A percentile compares a stretch with the other conserved stretches of the same genome.
phyloP scores from a whole-genome alignment of 2,888 invertebrate species.

The Choreutis nemorana region DNA sequence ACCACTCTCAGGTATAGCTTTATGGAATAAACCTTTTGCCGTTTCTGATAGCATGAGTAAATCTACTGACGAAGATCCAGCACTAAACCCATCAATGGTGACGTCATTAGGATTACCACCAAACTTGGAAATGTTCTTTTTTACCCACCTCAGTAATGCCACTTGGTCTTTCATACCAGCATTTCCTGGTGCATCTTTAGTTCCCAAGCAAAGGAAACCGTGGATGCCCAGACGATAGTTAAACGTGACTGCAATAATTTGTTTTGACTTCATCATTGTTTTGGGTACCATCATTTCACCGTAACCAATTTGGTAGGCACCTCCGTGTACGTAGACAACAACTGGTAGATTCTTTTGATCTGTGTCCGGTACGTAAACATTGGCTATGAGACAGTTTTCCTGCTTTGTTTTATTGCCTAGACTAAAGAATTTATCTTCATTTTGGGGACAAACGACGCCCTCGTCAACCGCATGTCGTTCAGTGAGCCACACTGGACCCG shows the following conservation, averaged over 20 bases:
- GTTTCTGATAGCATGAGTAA: constrained; percentile 3
- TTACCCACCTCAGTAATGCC: constrained; percentile 13
- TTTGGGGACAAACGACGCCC: constrained; percentile 5
- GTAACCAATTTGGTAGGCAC: constrained; percentile 8
- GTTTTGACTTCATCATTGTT: constrained; percentile 9
- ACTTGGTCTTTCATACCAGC: constrained; percentile 14
- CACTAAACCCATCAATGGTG: constrained; percentile 13
- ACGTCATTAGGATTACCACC: constrained; percentile 12
- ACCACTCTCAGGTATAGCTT: constrained; percentile 11
- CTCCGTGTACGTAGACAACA: constrained; percentile 11
- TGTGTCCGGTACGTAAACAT: constrained; percentile 31
- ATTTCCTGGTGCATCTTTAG: constrained; percentile 13
- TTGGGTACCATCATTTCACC: constrained; percentile 8
- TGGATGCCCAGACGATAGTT: constrained; percentile 14
- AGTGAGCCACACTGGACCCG: constrained; percentile 5
- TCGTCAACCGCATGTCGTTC: too few relatives aligned
- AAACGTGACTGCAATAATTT: constrained; percentile 12
- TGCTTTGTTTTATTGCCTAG: constrained; percentile 2
- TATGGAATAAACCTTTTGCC: constrained; percentile 10
- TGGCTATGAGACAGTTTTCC: constrained; percentile 39
- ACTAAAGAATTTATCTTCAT: not conserved
- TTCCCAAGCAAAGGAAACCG: constrained; percentile 13
- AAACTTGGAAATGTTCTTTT: constrained; percentile 12
- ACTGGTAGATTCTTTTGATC: constrained; percentile 13
- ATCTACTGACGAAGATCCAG: constrained; percentile 10